Evolutionary conservation across 2,113 vertebrate genomes (phyloP).

Genomic region (Cynocephalus volans): DNA sequence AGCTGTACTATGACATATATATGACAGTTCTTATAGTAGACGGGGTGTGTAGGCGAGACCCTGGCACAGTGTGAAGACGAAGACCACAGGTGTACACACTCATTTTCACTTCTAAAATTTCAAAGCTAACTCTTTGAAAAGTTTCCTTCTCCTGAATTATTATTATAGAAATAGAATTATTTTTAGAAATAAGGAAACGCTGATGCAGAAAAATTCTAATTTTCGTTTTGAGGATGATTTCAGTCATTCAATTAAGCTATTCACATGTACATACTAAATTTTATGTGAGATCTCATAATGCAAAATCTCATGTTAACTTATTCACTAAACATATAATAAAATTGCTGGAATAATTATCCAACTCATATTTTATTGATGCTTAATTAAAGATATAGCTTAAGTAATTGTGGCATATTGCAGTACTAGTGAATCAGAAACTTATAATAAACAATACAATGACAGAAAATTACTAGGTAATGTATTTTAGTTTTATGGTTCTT

Average conservation of each 20-base stretch:
- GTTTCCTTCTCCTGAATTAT: background rate
- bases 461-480: slow-evolving; percentile 74
- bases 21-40: background rate
- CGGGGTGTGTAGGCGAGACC: too few relatives aligned
- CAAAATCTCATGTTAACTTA: slow-evolving; percentile 69
- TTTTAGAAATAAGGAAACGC: slow-evolving; percentile 3
- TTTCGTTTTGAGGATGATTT: slow-evolving; percentile 69
- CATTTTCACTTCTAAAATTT: slow-evolving; percentile 36
- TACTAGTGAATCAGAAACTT: slow-evolving; percentile 69
- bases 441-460: slow-evolving; percentile 70
- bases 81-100: background rate
- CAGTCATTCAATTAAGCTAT: slow-evolving; percentile 61
- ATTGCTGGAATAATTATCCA: slow-evolving; percentile 71
- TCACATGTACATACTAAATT: slow-evolving; percentile 65
- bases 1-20: too few relatives aligned
- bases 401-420: slow-evolving; percentile 66
- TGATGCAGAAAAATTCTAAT: slow-evolving; percentile 29
- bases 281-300: slow-evolving; percentile 69
- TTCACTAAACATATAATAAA: slow-evolving; percentile 79
- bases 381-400: slow-evolving; percentile 80
- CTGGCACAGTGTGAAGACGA: background rate
- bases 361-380: slow-evolving; percentile 83
- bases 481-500: slow-evolving; percentile 69
- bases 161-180: background rate
- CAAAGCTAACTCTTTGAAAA: slow-evolving; percentile 6